Conservation (phyloP, 2,888 invertebrate species). For the Belgica antarctica region DNA sequence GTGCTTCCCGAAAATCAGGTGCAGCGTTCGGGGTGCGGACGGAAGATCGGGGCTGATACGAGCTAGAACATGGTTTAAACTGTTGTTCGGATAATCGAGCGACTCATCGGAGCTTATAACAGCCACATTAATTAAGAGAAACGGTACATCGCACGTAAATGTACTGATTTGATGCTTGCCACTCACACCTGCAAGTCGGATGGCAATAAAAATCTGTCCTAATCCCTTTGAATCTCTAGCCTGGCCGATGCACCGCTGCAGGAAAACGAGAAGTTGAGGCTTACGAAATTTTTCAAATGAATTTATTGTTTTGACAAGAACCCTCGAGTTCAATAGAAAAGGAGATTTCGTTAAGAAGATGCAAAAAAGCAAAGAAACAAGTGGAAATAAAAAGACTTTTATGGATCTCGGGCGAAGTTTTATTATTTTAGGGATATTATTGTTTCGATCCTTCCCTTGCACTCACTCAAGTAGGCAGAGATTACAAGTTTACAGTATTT, state of each 20-base stretch:
- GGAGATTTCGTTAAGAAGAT: not conserved
- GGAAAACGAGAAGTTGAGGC: no score
- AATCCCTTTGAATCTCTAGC: conserved; percentile 12
- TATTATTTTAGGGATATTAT: not conserved
- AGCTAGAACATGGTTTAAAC: not conserved
- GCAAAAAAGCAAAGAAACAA: not conserved
- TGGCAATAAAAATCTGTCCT: not conserved
- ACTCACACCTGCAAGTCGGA: conserved; percentile 16
- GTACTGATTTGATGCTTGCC: not conserved
- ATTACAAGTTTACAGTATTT: not conserved
- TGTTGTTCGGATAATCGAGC: no score
- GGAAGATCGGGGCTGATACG: not conserved
- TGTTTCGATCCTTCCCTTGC: not conserved
- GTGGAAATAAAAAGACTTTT: not conserved
- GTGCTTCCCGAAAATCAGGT: conserved; percentile 17
- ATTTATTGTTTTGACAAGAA: conserved; percentile 34
- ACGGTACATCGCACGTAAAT: conserved; percentile 6
- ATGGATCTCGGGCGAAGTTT: not conserved
- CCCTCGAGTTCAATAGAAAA: conserved; percentile 1
- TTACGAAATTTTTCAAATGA: conserved; percentile 32
- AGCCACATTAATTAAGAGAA: not conserved
- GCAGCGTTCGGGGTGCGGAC: not conserved
- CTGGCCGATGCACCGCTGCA: no score
- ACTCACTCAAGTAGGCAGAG: conserved; percentile 1
- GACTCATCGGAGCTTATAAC: not conserved